Base-by-base conservation (phyloP, 2,888 invertebrate genomes). In the Macrophya annulata region DNA sequence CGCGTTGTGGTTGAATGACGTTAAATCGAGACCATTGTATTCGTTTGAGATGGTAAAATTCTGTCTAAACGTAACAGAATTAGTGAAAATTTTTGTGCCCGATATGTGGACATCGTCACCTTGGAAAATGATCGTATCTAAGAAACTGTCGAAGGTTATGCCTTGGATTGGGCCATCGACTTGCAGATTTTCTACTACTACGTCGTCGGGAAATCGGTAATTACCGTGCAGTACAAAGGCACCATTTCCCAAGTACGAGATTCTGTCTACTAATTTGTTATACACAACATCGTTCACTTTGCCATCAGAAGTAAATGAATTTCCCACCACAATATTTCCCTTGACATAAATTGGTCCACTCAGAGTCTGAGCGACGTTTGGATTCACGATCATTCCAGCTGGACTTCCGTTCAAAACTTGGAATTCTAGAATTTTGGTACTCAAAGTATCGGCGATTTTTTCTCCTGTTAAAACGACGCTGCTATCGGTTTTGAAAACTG, bases 21-120 rank as follows among this genome's bases (percentile, higher is more conserved):
- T 84, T 10, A 92, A 55, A 85, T 91, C 82, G 21, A 92, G 40
- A 25, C 89, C 87, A 71, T 92, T 91, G 45, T 90, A 87, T 37
- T 71, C 88, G 17, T 90, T 87, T 0, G 65, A 84, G n/a, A 91
- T 86, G 4, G 79, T 48, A 3, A 92, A 85, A 1, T 85, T 31
- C 3, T 82, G 81, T 0, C 87, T 59, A 31, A 92, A 90, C 9
- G 77, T 89, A 0, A 91, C 86, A 0, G 86, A 40, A 40, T 87
- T 85, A 9, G 87, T 79, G 72, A 92, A 92, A 37, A 85, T 81
- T 85, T 91, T 89, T 0, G 85, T 77, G 2, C 90, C 90, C 1
- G 88, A 84, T n/a, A 92, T 86, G 0, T 84, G 85, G 4, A 89
- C 74, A 21, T 89, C 86, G 8, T 89, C 87, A 21, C 87, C 79